phyloP scores from a whole-genome alignment of 1,140 invertebrate genomes.

The Doryteuthis pealeii region DNA sequence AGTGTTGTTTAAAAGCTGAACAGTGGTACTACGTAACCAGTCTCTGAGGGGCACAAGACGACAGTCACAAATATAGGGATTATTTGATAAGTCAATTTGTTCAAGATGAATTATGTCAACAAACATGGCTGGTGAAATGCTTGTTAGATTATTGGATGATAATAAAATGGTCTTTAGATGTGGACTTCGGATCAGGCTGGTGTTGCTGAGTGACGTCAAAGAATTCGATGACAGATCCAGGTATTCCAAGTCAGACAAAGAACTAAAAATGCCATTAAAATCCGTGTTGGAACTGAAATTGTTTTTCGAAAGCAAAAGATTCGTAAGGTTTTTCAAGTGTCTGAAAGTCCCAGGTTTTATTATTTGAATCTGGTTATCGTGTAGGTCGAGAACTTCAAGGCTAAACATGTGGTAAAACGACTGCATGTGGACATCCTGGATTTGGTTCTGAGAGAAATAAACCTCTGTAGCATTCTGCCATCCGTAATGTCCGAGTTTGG shows the following conservation, averaged over 20 bases:
- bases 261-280: constrained; percentile 24
- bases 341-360: constrained; percentile 35
- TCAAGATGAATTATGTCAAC: constrained; percentile 28
- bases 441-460: constrained; percentile 34
- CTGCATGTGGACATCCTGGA: constrained; percentile 28
- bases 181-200: constrained; percentile 23
- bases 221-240: constrained; percentile 44
- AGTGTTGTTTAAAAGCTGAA: constrained; percentile 24
- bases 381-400: constrained; percentile 35
- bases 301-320: constrained; percentile 39
- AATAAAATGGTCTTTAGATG: constrained; percentile 30
- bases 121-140: constrained; percentile 29
- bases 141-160: constrained; percentile 28
- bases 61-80: constrained; percentile 47
- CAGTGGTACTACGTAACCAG: constrained; percentile 36
- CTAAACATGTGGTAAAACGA: constrained; percentile 39
- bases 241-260: constrained; percentile 25
- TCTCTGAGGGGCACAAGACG: constrained; percentile 34
- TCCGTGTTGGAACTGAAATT: constrained; percentile 20
- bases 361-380: constrained; percentile 32
- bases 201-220: constrained; percentile 26
- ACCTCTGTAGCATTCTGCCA: constrained; percentile 36
- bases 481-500: constrained; percentile 29
- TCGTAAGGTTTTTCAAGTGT: constrained; percentile 30
- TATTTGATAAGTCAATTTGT: constrained; percentile 41